phyloP scores from a whole-genome alignment of 2,113 vertebrate genomes.

The Antennarius striatus region DNA sequence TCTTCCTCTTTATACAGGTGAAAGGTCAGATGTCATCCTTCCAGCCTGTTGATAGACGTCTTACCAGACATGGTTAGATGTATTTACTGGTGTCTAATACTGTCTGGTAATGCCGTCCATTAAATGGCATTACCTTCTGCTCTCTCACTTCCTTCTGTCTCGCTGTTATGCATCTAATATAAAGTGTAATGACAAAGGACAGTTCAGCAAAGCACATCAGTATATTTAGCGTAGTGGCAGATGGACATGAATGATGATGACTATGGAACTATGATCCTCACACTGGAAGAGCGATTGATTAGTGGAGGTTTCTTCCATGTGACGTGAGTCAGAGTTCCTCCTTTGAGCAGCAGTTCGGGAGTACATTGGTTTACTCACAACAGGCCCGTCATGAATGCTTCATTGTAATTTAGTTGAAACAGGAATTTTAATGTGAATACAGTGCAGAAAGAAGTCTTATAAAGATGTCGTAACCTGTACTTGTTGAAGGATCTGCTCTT shows the following conservation, averaged over 20 bases:
- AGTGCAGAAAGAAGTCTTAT: constrained; percentile 1
- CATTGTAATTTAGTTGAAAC: constrained; percentile 1
- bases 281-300: constrained; percentile 76
- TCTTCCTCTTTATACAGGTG: constrained; percentile 64
- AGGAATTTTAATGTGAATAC: constrained; percentile 23
- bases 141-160: constrained; percentile 57
- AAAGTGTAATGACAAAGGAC: constrained; percentile 41
- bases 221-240: constrained; percentile 38
- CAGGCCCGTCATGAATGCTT: background rate
- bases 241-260: constrained; percentile 35
- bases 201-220: constrained; percentile 27
- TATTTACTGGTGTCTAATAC: constrained; percentile 95
- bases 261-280: constrained; percentile 79
- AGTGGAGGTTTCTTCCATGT: constrained; percentile 76
- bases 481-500: constrained; percentile 7
- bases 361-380: background rate
- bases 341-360: constrained; percentile 43
- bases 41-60: constrained; percentile 89
- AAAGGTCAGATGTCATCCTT: constrained; percentile 65
- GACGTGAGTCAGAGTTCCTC: constrained; percentile 81
- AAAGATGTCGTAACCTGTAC: constrained; percentile 29
- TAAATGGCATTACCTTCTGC: constrained; percentile 76
- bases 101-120: constrained; percentile 99
- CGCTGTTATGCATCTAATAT: constrained; percentile 43
- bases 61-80: constrained; percentile 99